phyloP scores from a whole-genome alignment of 2,888 invertebrate genomes.

The Crossocerus cetratus region DNA sequence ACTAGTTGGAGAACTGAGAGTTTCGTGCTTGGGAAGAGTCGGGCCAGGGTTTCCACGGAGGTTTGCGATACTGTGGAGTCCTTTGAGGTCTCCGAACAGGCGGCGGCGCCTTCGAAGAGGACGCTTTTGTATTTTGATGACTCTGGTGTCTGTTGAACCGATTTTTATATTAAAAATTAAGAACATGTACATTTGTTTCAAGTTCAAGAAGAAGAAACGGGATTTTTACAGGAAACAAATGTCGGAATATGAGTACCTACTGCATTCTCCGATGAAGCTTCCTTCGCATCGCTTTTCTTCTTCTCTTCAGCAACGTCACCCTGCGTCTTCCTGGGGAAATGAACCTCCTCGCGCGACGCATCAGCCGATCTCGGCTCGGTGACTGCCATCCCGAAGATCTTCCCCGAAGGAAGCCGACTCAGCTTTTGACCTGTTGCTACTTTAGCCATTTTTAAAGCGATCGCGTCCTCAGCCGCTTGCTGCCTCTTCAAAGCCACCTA shows the following conservation, averaged over 20 bases:
- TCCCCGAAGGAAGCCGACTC: conserved; percentile 89
- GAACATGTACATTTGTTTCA: too few relatives aligned
- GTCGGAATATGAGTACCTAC: conserved; percentile 22
- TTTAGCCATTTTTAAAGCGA: conserved; percentile 94
- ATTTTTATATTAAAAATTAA: too few relatives aligned
- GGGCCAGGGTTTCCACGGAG: conserved; percentile 89
- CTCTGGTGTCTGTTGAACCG: conserved; percentile 20
- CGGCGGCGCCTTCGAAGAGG: conserved; percentile 26
- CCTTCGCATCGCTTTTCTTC: conserved; percentile 23
- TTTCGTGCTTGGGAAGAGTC: conserved; percentile 94
- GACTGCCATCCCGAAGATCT: conserved; percentile 92
- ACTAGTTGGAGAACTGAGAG: conserved; percentile 92
- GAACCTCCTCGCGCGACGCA: conserved; percentile 4
- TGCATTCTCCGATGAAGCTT: conserved; percentile 7
- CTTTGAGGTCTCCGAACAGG: conserved; percentile 35
- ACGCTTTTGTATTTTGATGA: conserved; percentile 32
- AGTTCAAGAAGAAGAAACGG: too few relatives aligned
- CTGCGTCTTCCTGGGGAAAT: not conserved
- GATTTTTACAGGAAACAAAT: too few relatives aligned
- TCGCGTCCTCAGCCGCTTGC: conserved; percentile 98
- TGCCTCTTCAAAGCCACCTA: conserved; percentile 97
- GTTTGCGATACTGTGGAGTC: conserved; percentile 81
- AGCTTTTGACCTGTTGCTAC: conserved; percentile 86
- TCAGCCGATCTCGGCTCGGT: conserved; percentile 83
- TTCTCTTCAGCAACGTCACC: conserved; percentile 11